Conservation (phyloP, 2,113 vertebrate species). For the Tachuris rubrigastra region DNA sequence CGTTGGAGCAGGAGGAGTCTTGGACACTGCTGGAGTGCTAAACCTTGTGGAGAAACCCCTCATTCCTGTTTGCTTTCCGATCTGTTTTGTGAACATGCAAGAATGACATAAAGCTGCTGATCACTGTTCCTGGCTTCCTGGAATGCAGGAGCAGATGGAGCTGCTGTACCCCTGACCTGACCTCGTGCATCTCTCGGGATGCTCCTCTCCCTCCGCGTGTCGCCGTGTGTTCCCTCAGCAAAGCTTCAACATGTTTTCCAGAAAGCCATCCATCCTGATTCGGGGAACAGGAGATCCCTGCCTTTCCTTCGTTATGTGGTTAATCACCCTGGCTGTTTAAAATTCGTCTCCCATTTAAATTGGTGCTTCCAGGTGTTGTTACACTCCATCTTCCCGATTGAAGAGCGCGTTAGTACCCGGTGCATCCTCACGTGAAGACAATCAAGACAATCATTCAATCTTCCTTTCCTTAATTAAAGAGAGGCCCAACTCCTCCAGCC, state of each 20-base stretch:
- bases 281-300: background rate
- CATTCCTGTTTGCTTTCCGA: background rate
- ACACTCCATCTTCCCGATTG: background rate
- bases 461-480: background rate
- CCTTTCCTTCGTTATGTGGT: background rate
- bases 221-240: background rate
- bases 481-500: background rate
- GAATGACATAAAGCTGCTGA: background rate
- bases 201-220: background rate
- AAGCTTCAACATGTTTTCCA: background rate
- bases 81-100: background rate
- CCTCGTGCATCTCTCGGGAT: background rate
- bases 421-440: background rate
- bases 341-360: background rate
- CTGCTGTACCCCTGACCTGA: accelerated
- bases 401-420: background rate
- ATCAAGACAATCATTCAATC: background rate
- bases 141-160: background rate
- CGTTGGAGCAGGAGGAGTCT: background rate
- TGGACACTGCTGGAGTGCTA: background rate
- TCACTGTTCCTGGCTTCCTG: background rate
- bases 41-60: background rate
- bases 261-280: background rate
- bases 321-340: background rate
- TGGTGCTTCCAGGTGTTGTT: background rate